phyloP scores from a whole-genome alignment of 1,140 invertebrate genomes.

The Caerostris extrusa region DNA sequence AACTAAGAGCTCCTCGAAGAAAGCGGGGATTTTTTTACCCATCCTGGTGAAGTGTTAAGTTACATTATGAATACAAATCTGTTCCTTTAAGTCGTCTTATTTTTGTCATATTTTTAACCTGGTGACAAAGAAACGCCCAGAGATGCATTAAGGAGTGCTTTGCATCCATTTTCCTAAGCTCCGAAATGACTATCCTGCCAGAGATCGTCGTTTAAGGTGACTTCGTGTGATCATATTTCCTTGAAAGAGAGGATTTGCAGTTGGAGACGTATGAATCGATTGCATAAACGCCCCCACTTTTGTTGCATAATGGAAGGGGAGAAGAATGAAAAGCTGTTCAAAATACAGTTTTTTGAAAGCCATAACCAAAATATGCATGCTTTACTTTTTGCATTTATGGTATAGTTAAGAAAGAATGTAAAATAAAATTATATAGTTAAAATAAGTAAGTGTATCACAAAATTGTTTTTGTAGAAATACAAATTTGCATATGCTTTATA shows the following conservation, averaged over 20 bases:
- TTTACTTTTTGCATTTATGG: no score
- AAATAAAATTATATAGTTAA: no score
- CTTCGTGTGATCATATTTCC: background rate
- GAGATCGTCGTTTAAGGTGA: background rate
- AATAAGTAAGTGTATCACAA: no score
- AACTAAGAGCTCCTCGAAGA: background rate
- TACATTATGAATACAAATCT: slow-evolving; percentile 1
- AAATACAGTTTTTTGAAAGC: background rate
- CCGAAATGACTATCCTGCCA: background rate
- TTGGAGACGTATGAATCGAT: no score
- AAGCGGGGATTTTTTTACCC: background rate
- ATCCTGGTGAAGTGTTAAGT: background rate
- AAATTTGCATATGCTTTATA: no score
- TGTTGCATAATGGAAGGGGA: no score
- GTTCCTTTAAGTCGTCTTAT: background rate
- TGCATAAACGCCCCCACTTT: no score
- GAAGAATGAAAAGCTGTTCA: background rate
- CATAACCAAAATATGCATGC: no score
- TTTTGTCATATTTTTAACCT: background rate
- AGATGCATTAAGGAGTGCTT: background rate
- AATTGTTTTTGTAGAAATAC: no score
- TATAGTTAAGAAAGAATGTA: no score
- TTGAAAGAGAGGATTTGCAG: no score
- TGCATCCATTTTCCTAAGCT: background rate
- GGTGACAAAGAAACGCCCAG: background rate